phyloP scores from a whole-genome alignment of 2,888 invertebrate genomes.

The Dicycla oo region DNA sequence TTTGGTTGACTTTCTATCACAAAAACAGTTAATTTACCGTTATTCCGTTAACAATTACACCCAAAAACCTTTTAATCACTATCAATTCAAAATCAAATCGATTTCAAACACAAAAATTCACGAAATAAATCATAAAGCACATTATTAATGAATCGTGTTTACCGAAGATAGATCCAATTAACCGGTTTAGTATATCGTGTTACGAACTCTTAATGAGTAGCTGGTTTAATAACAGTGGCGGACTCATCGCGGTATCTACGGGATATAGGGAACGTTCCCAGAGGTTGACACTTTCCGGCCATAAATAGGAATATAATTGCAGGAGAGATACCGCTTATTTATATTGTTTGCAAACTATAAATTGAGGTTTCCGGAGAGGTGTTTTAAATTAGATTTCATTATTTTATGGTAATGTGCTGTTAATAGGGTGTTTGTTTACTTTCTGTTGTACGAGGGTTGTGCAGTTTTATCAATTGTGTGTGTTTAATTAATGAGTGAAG shows the following conservation, averaged over 20 bases:
- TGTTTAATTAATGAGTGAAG: slow-evolving; percentile 10
- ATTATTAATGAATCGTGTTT: slow-evolving; percentile 53
- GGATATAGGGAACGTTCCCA: slow-evolving; percentile 70
- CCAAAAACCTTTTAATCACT: not conserved
- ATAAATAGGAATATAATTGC: slow-evolving; percentile 84
- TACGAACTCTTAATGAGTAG: slow-evolving; percentile 72
- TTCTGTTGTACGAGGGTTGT: slow-evolving; percentile 8
- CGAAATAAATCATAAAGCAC: slow-evolving; percentile 25
- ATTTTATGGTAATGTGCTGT: slow-evolving; percentile 46
- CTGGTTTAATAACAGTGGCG: slow-evolving; percentile 74
- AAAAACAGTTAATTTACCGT: not conserved
- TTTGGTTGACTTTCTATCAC: not conserved
- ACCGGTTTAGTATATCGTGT: slow-evolving; percentile 66
- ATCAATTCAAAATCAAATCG: too few relatives aligned
- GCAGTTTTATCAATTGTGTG: slow-evolving; percentile 17
- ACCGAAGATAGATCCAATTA: slow-evolving; percentile 60
- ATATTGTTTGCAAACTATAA: slow-evolving; percentile 74
- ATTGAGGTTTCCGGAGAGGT: slow-evolving; percentile 60
- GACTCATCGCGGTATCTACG: slow-evolving; percentile 46
- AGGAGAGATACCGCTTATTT: slow-evolving; percentile 80
- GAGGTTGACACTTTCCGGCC: slow-evolving; percentile 80
- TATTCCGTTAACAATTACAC: not conserved
- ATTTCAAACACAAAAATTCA: slow-evolving; percentile 9
- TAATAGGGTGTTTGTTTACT: slow-evolving; percentile 37
- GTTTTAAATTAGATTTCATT: slow-evolving; percentile 56